Conservation (phyloP, 1,140 invertebrate species). For the Bombus pascuorum region DNA sequence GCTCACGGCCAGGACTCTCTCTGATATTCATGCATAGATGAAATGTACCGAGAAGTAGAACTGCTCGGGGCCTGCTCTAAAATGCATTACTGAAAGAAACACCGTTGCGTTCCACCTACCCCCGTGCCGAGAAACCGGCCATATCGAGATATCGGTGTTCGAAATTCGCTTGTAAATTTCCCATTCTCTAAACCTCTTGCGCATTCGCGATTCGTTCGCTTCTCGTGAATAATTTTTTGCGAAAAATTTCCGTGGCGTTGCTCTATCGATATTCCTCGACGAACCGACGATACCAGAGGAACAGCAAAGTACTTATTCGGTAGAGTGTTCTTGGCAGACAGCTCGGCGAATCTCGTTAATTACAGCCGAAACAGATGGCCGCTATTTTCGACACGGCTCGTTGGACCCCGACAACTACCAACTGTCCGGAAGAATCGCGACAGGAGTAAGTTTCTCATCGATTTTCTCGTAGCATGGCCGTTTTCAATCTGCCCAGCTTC, state of each 20-base stretch:
- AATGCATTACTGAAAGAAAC: conserved; percentile 67
- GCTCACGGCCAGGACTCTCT: conserved; percentile 15
- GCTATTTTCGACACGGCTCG: not conserved
- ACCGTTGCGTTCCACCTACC: not conserved
- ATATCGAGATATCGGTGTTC: conserved; percentile 40
- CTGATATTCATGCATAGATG: conserved; percentile 72
- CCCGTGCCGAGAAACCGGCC: conserved; percentile 14
- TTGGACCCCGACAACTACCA: not conserved
- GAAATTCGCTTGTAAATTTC: conserved; percentile 32
- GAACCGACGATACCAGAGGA: not conserved
- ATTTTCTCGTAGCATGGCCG: not conserved
- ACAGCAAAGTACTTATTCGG: not conserved
- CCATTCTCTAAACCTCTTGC: rapidly evolving
- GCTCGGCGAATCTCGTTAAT: conserved; percentile 18
- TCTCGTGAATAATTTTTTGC: conserved; percentile 10
- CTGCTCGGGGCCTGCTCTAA: conserved; percentile 58
- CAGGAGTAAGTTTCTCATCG: not conserved
- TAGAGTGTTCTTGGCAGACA: not conserved
- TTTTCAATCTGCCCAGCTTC: not conserved
- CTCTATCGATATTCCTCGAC: not conserved
- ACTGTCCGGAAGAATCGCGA: conserved; percentile 10
- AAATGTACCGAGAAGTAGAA: conserved; percentile 63
- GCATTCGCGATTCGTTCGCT: too few relatives aligned
- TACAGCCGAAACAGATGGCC: not conserved
- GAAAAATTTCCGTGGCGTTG: not conserved